These are phyloP conservation scores for Oscheius sp. DNA, from an alignment of 2,888 invertebrate genomes.

Conservation along the genomic window DNA sequence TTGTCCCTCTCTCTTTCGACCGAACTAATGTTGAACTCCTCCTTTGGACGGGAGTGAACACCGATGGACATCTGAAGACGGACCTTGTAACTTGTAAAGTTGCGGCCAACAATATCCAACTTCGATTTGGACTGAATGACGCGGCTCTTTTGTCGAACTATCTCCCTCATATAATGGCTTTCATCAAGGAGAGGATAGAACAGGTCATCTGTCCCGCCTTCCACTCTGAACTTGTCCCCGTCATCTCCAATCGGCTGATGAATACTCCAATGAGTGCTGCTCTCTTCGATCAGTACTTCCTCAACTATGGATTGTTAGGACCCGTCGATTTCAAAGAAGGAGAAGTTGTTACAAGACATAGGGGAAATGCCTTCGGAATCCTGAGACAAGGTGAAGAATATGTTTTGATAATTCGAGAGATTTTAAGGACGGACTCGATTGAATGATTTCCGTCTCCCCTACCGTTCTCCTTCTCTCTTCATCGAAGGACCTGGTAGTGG, in stretches of 20 bases:
- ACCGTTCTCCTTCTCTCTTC: conserved; percentile 55
- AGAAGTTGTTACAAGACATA: conserved; percentile 55
- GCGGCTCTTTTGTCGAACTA: conserved; percentile 60
- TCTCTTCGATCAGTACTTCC: conserved; percentile 69
- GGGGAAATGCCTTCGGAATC: conserved; percentile 69
- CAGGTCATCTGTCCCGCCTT: conserved; percentile 68
- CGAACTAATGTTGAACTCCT: conserved; percentile 63
- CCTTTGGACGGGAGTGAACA: conserved; percentile 63
- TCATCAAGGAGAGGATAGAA: conserved; percentile 62
- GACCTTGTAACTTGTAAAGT: conserved; percentile 63
- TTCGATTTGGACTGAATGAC: conserved; percentile 60
- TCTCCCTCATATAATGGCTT: conserved; percentile 64
- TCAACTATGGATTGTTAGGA: conserved; percentile 64
- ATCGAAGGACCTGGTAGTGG: conserved; percentile 47
- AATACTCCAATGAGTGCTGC: conserved; percentile 69
- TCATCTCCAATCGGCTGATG: conserved; percentile 66
- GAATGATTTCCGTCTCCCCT: conserved; percentile 69
- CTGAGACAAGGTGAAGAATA: conserved; percentile 61
- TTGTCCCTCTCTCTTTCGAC: conserved; percentile 67
- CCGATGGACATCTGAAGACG: conserved; percentile 68
- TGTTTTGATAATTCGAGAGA: background rate
- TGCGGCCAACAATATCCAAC: conserved; percentile 59
- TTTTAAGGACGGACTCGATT: conserved; percentile 58
- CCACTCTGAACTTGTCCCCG: conserved; percentile 69
- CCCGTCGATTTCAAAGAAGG: conserved; percentile 56